Evolutionary conservation across 1,140 invertebrate species (phyloP), one percentile per base, ranked within the genome.

Genomic region (Drosophila lini): DNA sequence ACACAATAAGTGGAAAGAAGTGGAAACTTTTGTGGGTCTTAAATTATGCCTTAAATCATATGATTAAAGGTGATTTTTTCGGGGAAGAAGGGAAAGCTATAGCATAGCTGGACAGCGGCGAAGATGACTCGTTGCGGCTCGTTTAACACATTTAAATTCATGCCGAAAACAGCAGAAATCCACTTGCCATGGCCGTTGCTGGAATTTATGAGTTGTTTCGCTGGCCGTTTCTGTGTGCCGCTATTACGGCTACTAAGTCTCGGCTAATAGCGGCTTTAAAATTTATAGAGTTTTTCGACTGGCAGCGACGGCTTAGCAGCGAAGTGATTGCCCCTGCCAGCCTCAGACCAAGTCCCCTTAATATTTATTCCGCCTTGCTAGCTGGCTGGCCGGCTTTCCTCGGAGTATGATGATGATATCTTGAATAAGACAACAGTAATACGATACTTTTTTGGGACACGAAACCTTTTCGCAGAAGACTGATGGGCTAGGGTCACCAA

Each of bases 91-190:
- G 15, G 7, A 16, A 38, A 15, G 13, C 44, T 15, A 22, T 0
- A 7, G 40, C 13, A 28, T 28, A 28, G 47, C 83, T 62, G 79
- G 65, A 64, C 76, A 80, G 67, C 56, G 53, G 22, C 15, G 34
- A 45, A 41, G 61, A 75, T 41, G 40, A 25, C 45, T 61, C 58
- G 28, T 31, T 34, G 55, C 22, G 60, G 48, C 65, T 75, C 82
- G 75, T 86, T 86, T 70, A 89, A 83, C 84, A 88, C 61, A 88
- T 89, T 83, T 83, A 80, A 89, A 88, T 86, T 88, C 83, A 83
- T 74, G 81, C 75, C 71, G 77, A 31, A 36, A 16, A 69, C 68
- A 50, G 40, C 19, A 61, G 32, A 62, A 65, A 77, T 42, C 64
- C 62, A 68, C 59, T 70, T 63, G 57, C 63, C 28, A 44, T 22